These are phyloP conservation scores for Ecdyonurus torrentis DNA, from an alignment of 2,888 invertebrate genomes.

Conservation along the genomic window DNA sequence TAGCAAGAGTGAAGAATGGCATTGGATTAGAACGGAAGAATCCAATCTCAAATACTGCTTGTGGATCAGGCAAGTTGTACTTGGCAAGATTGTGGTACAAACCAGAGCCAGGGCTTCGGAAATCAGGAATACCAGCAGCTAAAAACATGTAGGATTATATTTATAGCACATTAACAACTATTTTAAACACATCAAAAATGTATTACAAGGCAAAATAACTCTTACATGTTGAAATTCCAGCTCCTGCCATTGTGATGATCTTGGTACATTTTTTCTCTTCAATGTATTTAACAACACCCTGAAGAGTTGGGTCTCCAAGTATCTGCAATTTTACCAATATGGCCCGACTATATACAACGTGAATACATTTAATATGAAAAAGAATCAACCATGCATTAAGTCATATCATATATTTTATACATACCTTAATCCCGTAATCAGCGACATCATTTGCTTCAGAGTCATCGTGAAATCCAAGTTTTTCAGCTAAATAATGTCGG, in stretches of 20 bases:
- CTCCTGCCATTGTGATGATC: conserved; percentile 86
- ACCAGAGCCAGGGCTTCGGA: conserved; percentile 82
- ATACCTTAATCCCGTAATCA: conserved; percentile 11
- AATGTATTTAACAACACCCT: conserved; percentile 65
- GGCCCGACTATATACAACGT: conserved; percentile 7
- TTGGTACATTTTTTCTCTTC: conserved; percentile 59
- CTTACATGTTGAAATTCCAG: conserved; percentile 92
- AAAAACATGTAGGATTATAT: too few relatives aligned
- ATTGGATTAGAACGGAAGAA: conserved; percentile 78
- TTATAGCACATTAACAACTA: background rate
- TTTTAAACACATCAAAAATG: conserved; percentile 5
- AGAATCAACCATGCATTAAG: background rate
- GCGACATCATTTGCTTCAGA: conserved; percentile 22
- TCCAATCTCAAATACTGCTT: conserved; percentile 79
- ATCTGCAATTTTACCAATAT: conserved; percentile 27
- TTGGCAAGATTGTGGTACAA: conserved; percentile 82
- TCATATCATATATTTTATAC: background rate
- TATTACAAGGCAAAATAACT: conserved; percentile 15
- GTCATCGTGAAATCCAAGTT: conserved; percentile 39
- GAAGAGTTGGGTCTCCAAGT: conserved; percentile 50
- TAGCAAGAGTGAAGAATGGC: conserved; percentile 83
- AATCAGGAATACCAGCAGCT: conserved; percentile 95
- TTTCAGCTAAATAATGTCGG: conserved; percentile 44
- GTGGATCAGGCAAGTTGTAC: conserved; percentile 79
- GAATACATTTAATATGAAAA: background rate